Base-by-base conservation (phyloP, 1,140 invertebrate genomes). In the Pantala flavescens region DNA sequence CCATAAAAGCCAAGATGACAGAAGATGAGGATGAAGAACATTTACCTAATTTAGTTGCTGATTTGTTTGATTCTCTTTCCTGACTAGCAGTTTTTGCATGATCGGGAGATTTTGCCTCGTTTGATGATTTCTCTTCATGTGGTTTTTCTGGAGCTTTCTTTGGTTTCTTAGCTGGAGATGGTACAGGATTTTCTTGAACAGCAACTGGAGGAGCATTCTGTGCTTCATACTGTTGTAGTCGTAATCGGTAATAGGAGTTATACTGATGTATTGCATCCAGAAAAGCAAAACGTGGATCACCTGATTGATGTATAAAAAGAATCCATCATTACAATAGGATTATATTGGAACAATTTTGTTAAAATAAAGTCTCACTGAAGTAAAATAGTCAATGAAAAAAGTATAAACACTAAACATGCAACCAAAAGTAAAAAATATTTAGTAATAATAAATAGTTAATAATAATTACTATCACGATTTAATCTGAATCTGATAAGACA, bases 231-330 rank as follows among this genome's bases (percentile, higher is more conserved):
- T 78, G 75, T 55, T 77, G 77, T n/a, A 81, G 81, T 77, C 88
- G 90, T 77, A 88, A 84, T 74, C 84, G 84, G 77, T 96, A 96
- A 81, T 94, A 95, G 0, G 87, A 82, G 81, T 95, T 87, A 80
- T 88, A 93, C 71, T 90, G 84, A 81, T 95, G 89, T 0, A 84
- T 86, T 0, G 88, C 82, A 72, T 94, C 87, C 0, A 96, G 81
- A 81, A 96, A 96, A 21, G 88, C 88, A 80, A 96, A 98, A 28
- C 95, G 83, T 0, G 90, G 87, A 82, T 97, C 95, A 19, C 81
- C 82, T 82, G 73, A 49, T 75, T n/a, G n/a, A n/a, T n/a, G n/a
- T n/a, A n/a, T n/a, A n/a, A n/a, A n/a, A n/a, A n/a, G n/a, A n/a
- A 77, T 73, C 23, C 36, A 72, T 75, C 71, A 43, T 36, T 23